These are phyloP conservation scores for Cheilosia soror DNA, from an alignment of 2,888 invertebrate genomes.

Conservation along the genomic window DNA sequence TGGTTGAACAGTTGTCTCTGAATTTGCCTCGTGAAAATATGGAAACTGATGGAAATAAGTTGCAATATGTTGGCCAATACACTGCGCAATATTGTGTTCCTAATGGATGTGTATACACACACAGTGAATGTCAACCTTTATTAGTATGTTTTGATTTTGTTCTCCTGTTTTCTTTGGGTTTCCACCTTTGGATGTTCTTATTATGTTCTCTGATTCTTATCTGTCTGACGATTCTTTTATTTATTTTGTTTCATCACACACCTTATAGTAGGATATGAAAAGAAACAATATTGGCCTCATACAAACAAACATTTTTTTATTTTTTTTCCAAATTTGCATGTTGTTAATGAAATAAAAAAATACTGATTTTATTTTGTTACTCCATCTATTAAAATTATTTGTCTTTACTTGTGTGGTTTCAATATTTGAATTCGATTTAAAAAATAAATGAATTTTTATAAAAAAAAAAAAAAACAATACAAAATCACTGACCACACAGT, in stretches of 20 bases:
- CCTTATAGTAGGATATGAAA: background rate
- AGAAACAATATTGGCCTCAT: background rate
- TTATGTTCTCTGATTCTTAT: slow-evolving; percentile 8
- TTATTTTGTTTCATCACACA: slow-evolving; percentile 14
- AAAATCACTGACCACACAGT: slow-evolving; percentile 78
- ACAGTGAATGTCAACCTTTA: background rate
- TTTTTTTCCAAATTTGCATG: slow-evolving; percentile 35
- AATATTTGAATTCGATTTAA: slow-evolving; percentile 26
- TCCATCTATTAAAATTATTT: slow-evolving; percentile 31
- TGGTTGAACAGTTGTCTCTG: background rate
- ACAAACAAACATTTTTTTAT: slow-evolving; percentile 4
- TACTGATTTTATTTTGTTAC: slow-evolving; percentile 33
- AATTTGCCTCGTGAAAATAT: background rate
- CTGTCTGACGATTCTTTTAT: slow-evolving; percentile 3
- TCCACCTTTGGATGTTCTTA: background rate
- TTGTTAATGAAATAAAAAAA: slow-evolving; percentile 30
- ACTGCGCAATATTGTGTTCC: background rate
- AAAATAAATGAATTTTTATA: slow-evolving; percentile 28
- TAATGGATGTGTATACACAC: background rate
- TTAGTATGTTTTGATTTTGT: background rate
- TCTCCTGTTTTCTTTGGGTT: background rate
- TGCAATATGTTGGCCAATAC: background rate
- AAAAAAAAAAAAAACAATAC: slow-evolving; percentile 32
- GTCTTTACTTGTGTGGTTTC: slow-evolving; percentile 40
- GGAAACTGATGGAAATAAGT: background rate